phyloP scores from a whole-genome alignment of 2,888 invertebrate genomes.

The Plagiodera versicolora region DNA sequence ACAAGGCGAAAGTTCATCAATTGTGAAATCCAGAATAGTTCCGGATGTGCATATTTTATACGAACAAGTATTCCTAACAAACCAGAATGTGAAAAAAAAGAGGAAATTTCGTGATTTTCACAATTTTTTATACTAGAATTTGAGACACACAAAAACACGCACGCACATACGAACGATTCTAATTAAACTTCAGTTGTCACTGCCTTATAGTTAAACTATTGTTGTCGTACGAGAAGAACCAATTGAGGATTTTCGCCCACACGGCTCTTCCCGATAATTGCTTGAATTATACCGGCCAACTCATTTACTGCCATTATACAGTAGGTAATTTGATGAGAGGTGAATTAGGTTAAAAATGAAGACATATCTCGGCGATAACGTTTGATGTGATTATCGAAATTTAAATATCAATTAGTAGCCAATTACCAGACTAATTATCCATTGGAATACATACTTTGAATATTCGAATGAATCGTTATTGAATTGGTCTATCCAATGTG shows the following conservation, averaged over 20 bases:
- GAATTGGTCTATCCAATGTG: too few relatives aligned
- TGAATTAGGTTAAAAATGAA: conserved; percentile 7
- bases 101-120: too few relatives aligned
- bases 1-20: too few relatives aligned
- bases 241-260: background rate
- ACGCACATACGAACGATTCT: background rate
- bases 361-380: background rate
- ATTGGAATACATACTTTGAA: too few relatives aligned
- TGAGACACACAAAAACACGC: too few relatives aligned
- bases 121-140: too few relatives aligned
- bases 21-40: too few relatives aligned
- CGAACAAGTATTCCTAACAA: too few relatives aligned
- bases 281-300: conserved; percentile 12
- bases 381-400: background rate
- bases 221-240: background rate
- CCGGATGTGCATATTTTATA: too few relatives aligned
- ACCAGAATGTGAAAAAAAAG: too few relatives aligned
- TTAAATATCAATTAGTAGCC: background rate
- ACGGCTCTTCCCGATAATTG: background rate
- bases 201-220: background rate
- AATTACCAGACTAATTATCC: too few relatives aligned
- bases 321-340: conserved; percentile 4
- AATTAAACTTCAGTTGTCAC: background rate
- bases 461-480: too few relatives aligned
- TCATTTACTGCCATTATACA: background rate